Base-by-base conservation (phyloP, 1,140 invertebrate genomes). In the Drosophila orosa region DNA sequence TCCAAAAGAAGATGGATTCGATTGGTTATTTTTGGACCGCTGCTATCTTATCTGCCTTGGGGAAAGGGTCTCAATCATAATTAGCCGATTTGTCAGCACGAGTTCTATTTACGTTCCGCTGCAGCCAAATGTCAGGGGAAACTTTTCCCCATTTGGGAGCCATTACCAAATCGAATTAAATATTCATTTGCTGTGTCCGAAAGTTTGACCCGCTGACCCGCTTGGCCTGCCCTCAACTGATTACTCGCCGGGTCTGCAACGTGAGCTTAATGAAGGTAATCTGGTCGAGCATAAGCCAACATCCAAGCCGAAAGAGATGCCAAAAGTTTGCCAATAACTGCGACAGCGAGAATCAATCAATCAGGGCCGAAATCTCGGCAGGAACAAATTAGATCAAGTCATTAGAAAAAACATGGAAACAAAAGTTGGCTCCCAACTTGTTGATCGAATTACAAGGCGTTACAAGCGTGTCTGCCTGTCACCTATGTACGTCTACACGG, bases 221-320 rank as follows among this genome's bases (percentile, higher is more conserved):
- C 10, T 69, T 69, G 63, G 65, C 63, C 75, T 62, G 61, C 54
- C 66, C 42, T 58, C 68, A 78, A 86, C 67, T 74, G 68, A 74
- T 86, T 81, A 81, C 47, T 29, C 42, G 44, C 80, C 48, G 35
- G 52, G 66, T 31, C n/a, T 39, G 78, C 67, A 77, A 77, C 67
- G 56, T 77, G 81, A 85, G 65, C 63, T 66, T 82, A 87, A 86
- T 86, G 78, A 87, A 82, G 65, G 78, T 77, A 82, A 82, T 86
- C 74, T 78, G 63, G 63, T 40, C 54, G 25, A 54, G 37, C 45
- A 50, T 50, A 56, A 65, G 44, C 17, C 71, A 48, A 56, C 35
- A 54, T 48, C 9, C 15, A 60, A 54, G 33, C 39, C 29, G 56
- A 63, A 29, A 52, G 61, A 65, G 57, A 47, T 74, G 52, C 35